phyloP scores from a whole-genome alignment of 2,888 invertebrate species.

The Chrysomela aeneicollis region DNA sequence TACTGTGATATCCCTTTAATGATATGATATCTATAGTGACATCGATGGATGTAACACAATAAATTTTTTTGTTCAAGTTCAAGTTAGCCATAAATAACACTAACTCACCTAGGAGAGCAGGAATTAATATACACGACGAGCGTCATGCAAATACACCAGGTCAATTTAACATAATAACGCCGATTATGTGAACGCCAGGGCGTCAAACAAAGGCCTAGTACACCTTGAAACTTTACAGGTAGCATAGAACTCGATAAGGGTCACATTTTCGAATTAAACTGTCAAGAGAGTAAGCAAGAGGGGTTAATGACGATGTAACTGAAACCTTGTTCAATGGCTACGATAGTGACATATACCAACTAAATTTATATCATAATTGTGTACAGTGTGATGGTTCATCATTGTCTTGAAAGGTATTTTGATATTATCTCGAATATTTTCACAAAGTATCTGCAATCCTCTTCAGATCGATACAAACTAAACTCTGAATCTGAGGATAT shows the following conservation, averaged over 20 bases:
- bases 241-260: constrained; percentile 34
- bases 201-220: not conserved
- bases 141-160: constrained; percentile 16
- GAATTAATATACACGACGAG: not conserved
- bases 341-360: not conserved
- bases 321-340: constrained; percentile 2
- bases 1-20: too few species aligned
- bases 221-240: constrained; percentile 35
- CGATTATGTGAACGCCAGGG: constrained; percentile 22
- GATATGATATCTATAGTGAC: too few species aligned
- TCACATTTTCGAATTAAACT: constrained; percentile 29
- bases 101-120: too few species aligned
- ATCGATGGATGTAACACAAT: too few species aligned
- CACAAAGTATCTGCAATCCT: too few species aligned
- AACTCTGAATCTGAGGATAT: too few species aligned
- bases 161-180: constrained; percentile 31
- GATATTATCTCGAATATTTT: too few species aligned
- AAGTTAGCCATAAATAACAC: too few species aligned
- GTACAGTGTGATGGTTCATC: not conserved
- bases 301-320: constrained; percentile 9
- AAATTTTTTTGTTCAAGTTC: too few species aligned
- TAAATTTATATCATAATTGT: not conserved
- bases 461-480: too few species aligned
- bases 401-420: too few species aligned
- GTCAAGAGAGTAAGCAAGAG: constrained; percentile 31